Percentiles rank a stretch among this genome's conserved stretches.
phyloP scores from a whole-genome alignment of 2,888 invertebrate species.

The Agrotis ipsilon region DNA sequence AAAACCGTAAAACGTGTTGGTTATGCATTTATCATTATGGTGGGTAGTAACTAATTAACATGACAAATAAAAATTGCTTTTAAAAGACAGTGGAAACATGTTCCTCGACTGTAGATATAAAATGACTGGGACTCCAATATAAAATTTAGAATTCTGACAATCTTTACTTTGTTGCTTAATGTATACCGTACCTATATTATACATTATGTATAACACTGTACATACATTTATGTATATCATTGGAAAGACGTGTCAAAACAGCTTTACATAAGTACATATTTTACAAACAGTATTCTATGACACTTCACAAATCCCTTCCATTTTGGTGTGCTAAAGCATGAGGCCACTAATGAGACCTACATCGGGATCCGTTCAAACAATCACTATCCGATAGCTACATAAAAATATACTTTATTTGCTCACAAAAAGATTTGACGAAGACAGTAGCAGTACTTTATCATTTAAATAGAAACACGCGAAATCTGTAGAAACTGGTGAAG shows the following conservation, averaged over 20 bases:
- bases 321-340: slow-evolving; percentile 26
- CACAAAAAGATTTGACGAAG: slow-evolving; percentile 9
- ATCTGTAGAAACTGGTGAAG: slow-evolving; percentile 11
- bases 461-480: slow-evolving; percentile 15
- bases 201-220: slow-evolving; percentile 57
- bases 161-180: slow-evolving; percentile 38
- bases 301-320: slow-evolving; percentile 11
- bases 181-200: slow-evolving; percentile 43
- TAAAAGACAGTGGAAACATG: slow-evolving; percentile 17
- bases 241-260: slow-evolving; percentile 47
- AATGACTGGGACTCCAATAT: slow-evolving; percentile 26
- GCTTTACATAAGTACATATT: slow-evolving; percentile 27
- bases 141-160: slow-evolving; percentile 45
- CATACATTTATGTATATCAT: slow-evolving; percentile 47
- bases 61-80: slow-evolving; percentile 11
- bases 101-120: slow-evolving; percentile 15
- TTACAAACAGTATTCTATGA: slow-evolving; percentile 25
- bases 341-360: slow-evolving; percentile 33
- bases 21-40: slow-evolving; percentile 21
- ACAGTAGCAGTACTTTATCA: slow-evolving; percentile 15
- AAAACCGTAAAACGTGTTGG: slow-evolving; percentile 21
- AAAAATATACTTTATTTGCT: slow-evolving; percentile 47
- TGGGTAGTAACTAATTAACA: slow-evolving; percentile 18
- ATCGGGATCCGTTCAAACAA: slow-evolving; percentile 27
- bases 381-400: slow-evolving; percentile 21